Conservation (phyloP, 2,888 invertebrate species). For the Chrysomela aeneicollis region DNA sequence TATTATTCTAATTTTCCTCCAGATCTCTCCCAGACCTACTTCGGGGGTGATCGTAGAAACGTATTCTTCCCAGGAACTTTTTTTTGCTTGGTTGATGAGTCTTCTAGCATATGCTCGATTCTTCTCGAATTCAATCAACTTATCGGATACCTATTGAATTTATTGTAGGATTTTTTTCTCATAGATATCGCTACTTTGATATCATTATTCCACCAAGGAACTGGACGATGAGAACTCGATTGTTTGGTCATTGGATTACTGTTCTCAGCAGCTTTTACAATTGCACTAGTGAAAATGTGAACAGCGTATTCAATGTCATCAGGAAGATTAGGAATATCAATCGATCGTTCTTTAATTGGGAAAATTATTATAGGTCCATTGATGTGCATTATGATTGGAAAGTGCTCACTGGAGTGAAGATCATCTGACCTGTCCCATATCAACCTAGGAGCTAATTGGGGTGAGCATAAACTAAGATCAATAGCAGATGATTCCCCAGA, state of each 20-base stretch:
- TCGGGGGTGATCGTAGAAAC: background rate
- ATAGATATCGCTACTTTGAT: conserved; percentile 3
- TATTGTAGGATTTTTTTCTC: too few species aligned
- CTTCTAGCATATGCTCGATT: background rate
- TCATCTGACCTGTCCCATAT: conserved; percentile 3
- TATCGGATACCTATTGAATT: conserved; percentile 11
- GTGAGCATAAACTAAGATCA: background rate
- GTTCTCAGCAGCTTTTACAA: conserved; percentile 2
- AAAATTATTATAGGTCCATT: too few species aligned
- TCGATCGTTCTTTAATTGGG: background rate
- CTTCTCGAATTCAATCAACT: background rate
- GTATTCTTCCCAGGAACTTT: conserved; percentile 2
- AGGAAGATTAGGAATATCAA: background rate
- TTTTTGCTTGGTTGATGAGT: too few species aligned
- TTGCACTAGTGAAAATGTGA: background rate
- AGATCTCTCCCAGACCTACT: background rate
- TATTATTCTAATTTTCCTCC: conserved; percentile 13
- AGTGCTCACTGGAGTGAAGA: conserved; percentile 3
- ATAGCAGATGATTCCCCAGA: conserved; percentile 1
- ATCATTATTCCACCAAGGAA: conserved; percentile 18
- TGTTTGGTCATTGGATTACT: too few species aligned
- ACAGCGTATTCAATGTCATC: conserved; percentile 6
- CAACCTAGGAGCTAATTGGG: background rate
- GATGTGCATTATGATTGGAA: background rate
- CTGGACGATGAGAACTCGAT: conserved; percentile 7